These are phyloP conservation scores for Alethe castanea DNA, from an alignment of 2,113 vertebrate species.

Conservation along the genomic window DNA sequence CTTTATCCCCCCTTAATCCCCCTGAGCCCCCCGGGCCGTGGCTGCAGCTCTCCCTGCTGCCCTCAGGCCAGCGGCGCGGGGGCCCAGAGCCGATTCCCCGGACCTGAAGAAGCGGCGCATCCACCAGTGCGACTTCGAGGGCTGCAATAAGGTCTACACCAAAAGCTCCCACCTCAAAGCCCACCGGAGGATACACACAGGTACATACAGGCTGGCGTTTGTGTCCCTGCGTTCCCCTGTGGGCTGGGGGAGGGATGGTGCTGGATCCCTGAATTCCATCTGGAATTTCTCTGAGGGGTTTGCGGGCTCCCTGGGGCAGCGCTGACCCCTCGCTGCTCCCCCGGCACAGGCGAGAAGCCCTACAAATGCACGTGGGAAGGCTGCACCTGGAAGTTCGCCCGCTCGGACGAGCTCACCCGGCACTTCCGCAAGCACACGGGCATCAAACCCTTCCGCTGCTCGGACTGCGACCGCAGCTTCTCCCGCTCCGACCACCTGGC, in stretches of 20 bases:
- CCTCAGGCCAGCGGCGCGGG: neutral
- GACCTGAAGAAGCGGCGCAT: constrained; percentile 91
- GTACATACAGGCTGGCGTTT: constrained; percentile 41
- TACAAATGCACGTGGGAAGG: neutral
- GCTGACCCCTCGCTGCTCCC: neutral
- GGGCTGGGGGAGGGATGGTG: rapidly evolving
- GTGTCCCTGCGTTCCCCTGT: rapidly evolving
- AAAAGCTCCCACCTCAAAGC: constrained; percentile 98
- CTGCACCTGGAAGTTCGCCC: neutral
- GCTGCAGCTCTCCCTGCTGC: neutral
- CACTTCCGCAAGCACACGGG: constrained; percentile 89
- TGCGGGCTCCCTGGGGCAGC: rapidly evolving
- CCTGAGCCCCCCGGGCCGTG: rapidly evolving
- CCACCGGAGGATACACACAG: constrained; percentile 95
- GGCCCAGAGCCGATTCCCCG: constrained; percentile 72
- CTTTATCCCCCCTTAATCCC: neutral
- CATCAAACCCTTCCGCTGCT: constrained; percentile 97
- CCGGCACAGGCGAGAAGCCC: neutral
- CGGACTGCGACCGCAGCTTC: constrained; percentile 91
- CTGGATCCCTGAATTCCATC: rapidly evolving
- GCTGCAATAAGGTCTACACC: constrained; percentile 97
- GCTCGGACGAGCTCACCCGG: constrained; percentile 83
- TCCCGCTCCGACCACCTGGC: constrained; percentile 96
- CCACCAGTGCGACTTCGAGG: constrained; percentile 96
- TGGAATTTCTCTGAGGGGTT: rapidly evolving